Percentiles rank a stretch among this genome's conserved stretches.
These are phyloP conservation scores for Syrphus vitripennis DNA, from an alignment of 2,888 invertebrate species.

Conservation along the genomic window DNA sequence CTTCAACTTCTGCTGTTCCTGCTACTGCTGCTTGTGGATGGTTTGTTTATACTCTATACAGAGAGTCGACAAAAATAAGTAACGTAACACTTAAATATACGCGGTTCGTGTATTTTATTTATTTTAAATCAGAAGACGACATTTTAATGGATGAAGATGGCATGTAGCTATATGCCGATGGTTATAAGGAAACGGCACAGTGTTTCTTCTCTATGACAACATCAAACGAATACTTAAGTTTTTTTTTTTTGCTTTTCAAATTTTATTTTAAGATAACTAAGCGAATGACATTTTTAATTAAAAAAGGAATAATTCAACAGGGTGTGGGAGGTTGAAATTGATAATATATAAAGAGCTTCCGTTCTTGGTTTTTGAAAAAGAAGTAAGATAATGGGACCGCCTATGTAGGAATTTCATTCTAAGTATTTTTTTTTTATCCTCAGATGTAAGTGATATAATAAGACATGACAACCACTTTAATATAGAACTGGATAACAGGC, in stretches of 20 bases:
- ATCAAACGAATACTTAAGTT: constrained; percentile 42
- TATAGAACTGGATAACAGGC: not conserved
- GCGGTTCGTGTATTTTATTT: constrained; percentile 61
- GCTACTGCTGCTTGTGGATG: not conserved
- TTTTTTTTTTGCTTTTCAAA: not conserved
- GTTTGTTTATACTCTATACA: too few relatives aligned
- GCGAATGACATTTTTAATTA: constrained; percentile 14
- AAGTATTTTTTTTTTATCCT: not conserved
- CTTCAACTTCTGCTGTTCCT: not conserved
- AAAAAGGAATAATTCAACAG: constrained; percentile 14
- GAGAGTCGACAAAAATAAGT: constrained; percentile 28
- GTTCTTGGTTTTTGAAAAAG: not conserved
- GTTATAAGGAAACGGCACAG: constrained; percentile 26
- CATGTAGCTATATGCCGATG: not conserved
- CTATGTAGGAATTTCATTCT: constrained; percentile 1
- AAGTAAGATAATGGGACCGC: not conserved
- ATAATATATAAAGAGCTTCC: constrained; percentile 10
- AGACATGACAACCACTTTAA: not conserved
- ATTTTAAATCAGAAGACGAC: constrained; percentile 63
- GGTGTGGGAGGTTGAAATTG: constrained; percentile 5
- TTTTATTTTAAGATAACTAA: constrained; percentile 21
- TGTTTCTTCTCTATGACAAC: constrained; percentile 11
- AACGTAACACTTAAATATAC: constrained; percentile 29
- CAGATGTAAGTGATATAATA: not conserved
- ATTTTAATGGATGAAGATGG: constrained; percentile 51